Evolutionary conservation across 2,888 invertebrate species (phyloP), one percentile per base, ranked within the genome.

Genomic region (Agelastica alni): DNA sequence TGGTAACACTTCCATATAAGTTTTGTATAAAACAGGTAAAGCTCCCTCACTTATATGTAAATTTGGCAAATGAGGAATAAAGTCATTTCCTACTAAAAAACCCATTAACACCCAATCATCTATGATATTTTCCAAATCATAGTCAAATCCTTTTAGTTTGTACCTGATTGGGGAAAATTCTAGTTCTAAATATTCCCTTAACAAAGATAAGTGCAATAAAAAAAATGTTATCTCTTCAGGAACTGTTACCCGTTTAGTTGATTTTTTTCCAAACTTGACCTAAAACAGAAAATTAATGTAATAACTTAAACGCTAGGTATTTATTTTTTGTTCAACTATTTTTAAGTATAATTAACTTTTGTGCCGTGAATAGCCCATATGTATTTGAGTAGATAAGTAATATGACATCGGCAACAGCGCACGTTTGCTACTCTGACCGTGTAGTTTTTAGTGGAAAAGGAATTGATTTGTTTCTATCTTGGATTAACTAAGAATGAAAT

Each of bases 41-140:
- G 95, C 94, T 69, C 94, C 93, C 70, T 91, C 89, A 63, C 86
- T 85, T 62, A 99, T 98, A 75, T 98, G 95, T 75, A 99, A 83
- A 76, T 95, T 88, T 2, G 98, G 98, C 60, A 98, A 80, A 79
- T 96, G 87, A 0, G 98, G 98, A 68, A 99, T 92, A 77, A 99
- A 99, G 77, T 99, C 98, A 73, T 99, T 99, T 59, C 98, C 98
- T 7, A 98, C 93, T 16, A 98, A 78, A 75, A 97, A 97, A 1
- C 96, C 94, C 94, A 98, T 94, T 12, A 98, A 76, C 18, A 80
- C 89, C 97, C 98, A 99, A 75, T 99, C 98, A 72, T 99, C 98
- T 17, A 98, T 93, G 47, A 99, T 85, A 60, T 87, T 87, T 72
- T 97, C 95, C 64, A 96, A 81, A 74, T 96, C 88, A 75, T 85